phyloP scores from a whole-genome alignment of 2,888 invertebrate genomes.

The Trichacis sp. region DNA sequence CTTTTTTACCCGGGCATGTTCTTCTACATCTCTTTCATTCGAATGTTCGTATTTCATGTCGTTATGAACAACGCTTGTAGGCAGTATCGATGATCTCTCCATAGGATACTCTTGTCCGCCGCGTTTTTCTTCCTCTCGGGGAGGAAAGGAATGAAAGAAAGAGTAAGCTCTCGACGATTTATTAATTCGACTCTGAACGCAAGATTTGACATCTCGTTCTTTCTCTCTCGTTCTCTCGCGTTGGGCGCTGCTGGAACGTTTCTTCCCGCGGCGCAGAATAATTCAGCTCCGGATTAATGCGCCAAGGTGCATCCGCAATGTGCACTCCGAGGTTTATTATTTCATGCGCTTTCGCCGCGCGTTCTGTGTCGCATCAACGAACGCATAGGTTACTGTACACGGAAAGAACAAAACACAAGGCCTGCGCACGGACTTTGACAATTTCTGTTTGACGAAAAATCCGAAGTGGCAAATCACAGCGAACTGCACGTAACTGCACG shows the following conservation, averaged over 20 bases:
- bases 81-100: slow-evolving; percentile 3
- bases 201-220: slow-evolving; percentile 2
- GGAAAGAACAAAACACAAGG: no score
- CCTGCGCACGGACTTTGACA: no score
- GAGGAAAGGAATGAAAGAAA: not conserved
- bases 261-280: slow-evolving; percentile 45
- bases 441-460: no score
- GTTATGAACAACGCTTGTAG: slow-evolving; percentile 2
- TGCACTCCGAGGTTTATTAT: slow-evolving; percentile 39
- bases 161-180: not conserved
- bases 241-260: slow-evolving; percentile 31
- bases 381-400: no score
- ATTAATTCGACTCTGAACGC: slow-evolving; percentile 3
- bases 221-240: not conserved
- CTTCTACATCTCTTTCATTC: slow-evolving; percentile 1
- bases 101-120: not conserved
- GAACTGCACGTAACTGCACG: no score
- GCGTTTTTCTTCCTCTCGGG: not conserved
- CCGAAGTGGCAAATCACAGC: no score
- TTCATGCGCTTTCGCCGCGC: slow-evolving; percentile 30
- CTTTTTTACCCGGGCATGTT: not conserved
- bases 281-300: slow-evolving; percentile 42
- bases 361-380: slow-evolving; percentile 6
- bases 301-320: slow-evolving; percentile 38
- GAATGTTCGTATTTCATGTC: slow-evolving; percentile 4